Conservation (phyloP, 2,888 invertebrate genomes). For the Seira musarum region DNA sequence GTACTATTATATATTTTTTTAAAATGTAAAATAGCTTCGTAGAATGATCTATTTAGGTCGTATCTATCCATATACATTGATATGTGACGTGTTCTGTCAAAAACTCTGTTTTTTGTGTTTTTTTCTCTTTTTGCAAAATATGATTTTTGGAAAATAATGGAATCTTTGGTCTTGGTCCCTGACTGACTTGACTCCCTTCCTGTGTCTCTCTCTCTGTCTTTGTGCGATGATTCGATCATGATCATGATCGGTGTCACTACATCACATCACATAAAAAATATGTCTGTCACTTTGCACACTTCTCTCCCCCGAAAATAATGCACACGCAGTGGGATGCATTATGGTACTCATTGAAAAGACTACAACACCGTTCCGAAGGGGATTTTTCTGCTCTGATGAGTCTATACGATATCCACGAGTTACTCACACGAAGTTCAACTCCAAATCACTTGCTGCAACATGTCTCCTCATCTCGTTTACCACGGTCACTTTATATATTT, state of each 20-base stretch:
- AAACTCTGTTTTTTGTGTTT: constrained; percentile 47
- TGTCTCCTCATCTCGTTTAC: constrained; percentile 68
- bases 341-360: constrained; percentile 67
- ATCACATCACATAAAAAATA: background rate
- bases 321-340: constrained; percentile 63
- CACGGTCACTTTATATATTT: constrained; percentile 66
- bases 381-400: constrained; percentile 79
- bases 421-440: constrained; percentile 66
- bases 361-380: constrained; percentile 71
- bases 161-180: constrained; percentile 36
- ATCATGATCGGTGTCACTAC: background rate
- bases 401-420: constrained; percentile 74
- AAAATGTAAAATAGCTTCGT: background rate
- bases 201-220: constrained; percentile 16
- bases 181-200: constrained; percentile 30
- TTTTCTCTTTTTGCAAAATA: constrained; percentile 36
- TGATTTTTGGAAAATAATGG: constrained; percentile 45
- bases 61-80: background rate
- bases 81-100: constrained; percentile 46
- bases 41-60: background rate
- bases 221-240: constrained; percentile 32
- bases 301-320: too few species aligned
- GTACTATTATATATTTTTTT: too few species aligned
- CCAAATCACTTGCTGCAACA: constrained; percentile 67
- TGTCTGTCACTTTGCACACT: too few species aligned